Evolutionary conservation across 2,888 invertebrate species (phyloP), one percentile per base, ranked within the genome.

Genomic region (Drosophila kambysellisi): DNA sequence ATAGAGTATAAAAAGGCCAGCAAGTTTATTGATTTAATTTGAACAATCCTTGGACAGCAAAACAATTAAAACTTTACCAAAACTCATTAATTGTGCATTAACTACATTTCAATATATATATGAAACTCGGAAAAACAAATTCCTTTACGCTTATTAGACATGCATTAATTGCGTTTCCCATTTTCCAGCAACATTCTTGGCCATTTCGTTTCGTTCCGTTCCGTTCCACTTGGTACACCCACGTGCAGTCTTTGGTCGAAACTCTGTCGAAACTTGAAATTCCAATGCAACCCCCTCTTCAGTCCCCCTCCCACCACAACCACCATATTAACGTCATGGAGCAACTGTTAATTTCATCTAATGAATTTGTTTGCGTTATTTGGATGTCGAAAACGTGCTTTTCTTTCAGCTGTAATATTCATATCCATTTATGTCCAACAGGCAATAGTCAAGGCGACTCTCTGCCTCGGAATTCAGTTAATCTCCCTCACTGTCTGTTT

Each of bases 301-400:
- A 12, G 3, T 11, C 30, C 12, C 33, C 35, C 17, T 17, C 6
- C n/a, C n/a, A n/a, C n/a, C n/a, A n/a, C n/a, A n/a, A n/a, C n/a
- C 33, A 3, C 20, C 12, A 30, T 37, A 8, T 4, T 41, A 29
- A 8, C 56, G 59, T 51, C 62, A n/a, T 43, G 48, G 30, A 33
- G 50, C 67, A 78, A 73, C 67, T 75, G 70, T 76, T 85, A 82
- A 88, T 85, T 88, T 73, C 70, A 57, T 73, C 70, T 82, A 85
- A 85, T 88, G 74, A 80, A 89, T 82, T 89, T 82, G 77, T 74
- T 79, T 76, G 70, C 75, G 67, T 65, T 81, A 68, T 73, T 78
- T 50, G 71, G 50, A 66, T 59, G 41, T 33, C 30, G 29, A 65
- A 76, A 70, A 57, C 57, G 30, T 32, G 57, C 15, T 57, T 43